Evolutionary conservation across 2,113 vertebrate species (phyloP), one percentile per base, ranked within the genome.

Genomic region (Mustela lutreola): DNA sequence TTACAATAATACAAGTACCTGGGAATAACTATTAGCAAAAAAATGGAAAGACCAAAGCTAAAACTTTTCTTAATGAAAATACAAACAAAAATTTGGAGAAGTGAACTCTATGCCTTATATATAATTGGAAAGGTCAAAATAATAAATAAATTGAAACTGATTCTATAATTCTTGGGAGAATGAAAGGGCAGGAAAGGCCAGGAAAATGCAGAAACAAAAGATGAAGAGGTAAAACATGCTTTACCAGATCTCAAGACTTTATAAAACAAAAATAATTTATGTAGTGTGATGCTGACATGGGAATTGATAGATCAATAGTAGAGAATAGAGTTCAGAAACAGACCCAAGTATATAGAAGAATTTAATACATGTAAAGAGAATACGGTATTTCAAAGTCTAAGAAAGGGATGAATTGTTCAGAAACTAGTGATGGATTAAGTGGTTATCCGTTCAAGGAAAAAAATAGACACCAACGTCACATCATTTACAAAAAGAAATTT

Each of bases 241-340:
- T 10, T 31, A 19, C 5, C 36, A 58, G 80, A 73, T 11, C 14
- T 86, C 45, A 85, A 56, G 31, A 58, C 36, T 42, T 12, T 11
- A 71, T 62, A 71, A 48, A 78, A 50, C 16, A 53, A 92, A 92
- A 70, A 36, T 36, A 15, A 45, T 89, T 97, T 65, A 80, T 92
- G 79, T 36, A 42, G 42, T 16, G 36, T 33, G 36, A 33, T 39
- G 24, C 45, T 75, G n/a, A 84, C 53, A 75, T 31, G 81, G 80
- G 15, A 84, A 85, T 36, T 31, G 63, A 33, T 7, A 65, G 10
- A 85, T 36, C 45, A 24, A 58, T 26, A 90, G n/a, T 60, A 63
- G 22, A 84, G 22, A 70, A 36, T 42, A 42, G 36, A 80, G 33
- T 24, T 14, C 48, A 73, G 85, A 63, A 73, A 73, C 18, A 87